Evolutionary conservation across 2,888 invertebrate species (phyloP).

Genomic region (Acanthosepion lycidas): DNA sequence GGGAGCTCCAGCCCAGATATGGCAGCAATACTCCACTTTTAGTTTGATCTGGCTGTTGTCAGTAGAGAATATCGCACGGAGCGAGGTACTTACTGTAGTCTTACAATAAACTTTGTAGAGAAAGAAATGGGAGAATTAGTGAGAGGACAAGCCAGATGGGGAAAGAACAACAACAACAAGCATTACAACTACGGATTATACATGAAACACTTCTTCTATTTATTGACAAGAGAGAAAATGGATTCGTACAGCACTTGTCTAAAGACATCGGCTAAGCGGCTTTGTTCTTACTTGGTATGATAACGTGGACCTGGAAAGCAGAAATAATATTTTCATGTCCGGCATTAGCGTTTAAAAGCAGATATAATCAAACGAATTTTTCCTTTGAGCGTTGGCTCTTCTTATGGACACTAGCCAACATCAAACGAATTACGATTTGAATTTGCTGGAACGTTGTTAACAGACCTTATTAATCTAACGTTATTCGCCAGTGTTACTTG

Average conservation of each 20-base stretch:
- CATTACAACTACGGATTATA: background rate
- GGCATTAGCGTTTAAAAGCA: background rate
- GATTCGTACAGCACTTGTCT: background rate
- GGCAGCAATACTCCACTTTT: too few relatives aligned
- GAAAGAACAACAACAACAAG: too few relatives aligned
- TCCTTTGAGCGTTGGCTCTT: background rate
- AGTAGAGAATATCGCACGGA: too few relatives aligned
- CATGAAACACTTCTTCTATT: background rate
- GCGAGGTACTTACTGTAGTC: too few relatives aligned
- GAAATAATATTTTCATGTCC: background rate
- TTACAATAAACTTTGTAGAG: too few relatives aligned
- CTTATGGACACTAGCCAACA: background rate
- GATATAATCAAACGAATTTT: background rate
- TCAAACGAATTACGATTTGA: background rate
- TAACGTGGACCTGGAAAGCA: background rate
- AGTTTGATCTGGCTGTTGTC: too few relatives aligned
- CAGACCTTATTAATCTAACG: background rate
- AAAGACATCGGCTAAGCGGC: background rate
- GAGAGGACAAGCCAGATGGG: too few relatives aligned
- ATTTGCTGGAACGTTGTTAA: background rate
- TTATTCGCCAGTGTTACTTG: background rate
- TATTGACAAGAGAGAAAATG: background rate
- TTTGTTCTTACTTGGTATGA: too few relatives aligned
- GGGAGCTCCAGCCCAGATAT: too few relatives aligned
- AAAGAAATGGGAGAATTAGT: too few relatives aligned